These are phyloP conservation scores for Urosaurus nigricauda DNA, from an alignment of 2,797 vertebrate genomes.

Conservation along the genomic window DNA sequence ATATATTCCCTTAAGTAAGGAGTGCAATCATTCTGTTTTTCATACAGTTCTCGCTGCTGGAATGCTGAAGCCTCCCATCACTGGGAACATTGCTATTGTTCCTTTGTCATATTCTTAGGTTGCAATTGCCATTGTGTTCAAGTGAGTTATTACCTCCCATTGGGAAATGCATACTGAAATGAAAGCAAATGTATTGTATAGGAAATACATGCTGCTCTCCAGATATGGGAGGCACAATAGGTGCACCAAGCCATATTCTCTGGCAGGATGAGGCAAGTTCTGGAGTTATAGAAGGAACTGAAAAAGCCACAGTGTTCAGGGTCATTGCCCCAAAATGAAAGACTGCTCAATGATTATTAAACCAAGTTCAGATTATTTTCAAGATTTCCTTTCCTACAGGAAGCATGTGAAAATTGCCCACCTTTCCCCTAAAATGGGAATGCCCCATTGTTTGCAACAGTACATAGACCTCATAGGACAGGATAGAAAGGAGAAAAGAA, in stretches of 20 bases:
- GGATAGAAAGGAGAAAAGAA: background rate
- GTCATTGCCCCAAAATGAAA: background rate
- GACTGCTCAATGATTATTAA: conserved; percentile 1
- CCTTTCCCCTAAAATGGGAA: background rate
- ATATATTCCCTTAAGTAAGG: background rate
- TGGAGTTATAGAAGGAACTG: background rate
- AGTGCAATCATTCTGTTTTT: background rate
- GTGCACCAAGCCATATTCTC: background rate
- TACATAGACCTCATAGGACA: background rate
- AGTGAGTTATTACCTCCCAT: background rate
- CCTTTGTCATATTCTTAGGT: conserved; percentile 2
- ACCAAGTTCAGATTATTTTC: background rate
- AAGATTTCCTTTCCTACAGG: background rate
- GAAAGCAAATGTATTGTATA: background rate
- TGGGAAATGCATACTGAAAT: background rate
- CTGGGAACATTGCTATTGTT: background rate
- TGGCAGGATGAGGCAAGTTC: background rate
- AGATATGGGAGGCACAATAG: background rate
- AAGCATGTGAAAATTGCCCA: background rate
- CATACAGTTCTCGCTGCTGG: background rate
- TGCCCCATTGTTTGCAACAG: no score
- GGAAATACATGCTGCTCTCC: background rate
- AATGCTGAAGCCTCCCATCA: background rate
- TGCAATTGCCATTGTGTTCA: background rate
- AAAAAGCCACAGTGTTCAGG: background rate